Evolutionary conservation across 1,140 invertebrate species (phyloP).

Genomic region (Drosophila arizonae): DNA sequence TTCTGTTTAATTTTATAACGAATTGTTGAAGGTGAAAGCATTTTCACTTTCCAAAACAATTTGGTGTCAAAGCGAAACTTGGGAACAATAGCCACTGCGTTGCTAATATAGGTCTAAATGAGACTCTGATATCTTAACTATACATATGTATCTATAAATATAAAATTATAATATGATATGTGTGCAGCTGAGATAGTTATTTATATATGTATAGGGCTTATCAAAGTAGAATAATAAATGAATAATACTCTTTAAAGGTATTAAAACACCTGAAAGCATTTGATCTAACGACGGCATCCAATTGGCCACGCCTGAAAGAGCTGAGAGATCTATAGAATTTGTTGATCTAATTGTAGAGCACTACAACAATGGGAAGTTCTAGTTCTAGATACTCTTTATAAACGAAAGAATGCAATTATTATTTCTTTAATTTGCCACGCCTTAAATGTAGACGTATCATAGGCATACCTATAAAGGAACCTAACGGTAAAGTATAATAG

Average conservation of each 20-base stretch:
- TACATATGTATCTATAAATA: not conserved
- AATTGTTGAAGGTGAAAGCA: slow-evolving; percentile 79
- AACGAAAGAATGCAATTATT: no score
- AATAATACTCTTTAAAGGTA: no score
- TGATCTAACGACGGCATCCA: no score
- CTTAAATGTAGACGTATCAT: no score
- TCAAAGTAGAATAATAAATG: no score
- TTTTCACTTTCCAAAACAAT: slow-evolving; percentile 79
- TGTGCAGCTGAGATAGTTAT: not conserved
- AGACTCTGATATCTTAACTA: slow-evolving; percentile 7
- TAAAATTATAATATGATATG: not conserved
- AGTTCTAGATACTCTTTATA: not conserved
- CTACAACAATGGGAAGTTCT: not conserved
- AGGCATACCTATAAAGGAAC: no score
- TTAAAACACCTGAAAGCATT: no score
- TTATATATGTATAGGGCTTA: not conserved
- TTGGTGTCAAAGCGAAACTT: slow-evolving; percentile 74
- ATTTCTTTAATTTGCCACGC: no score
- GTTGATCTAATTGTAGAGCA: not conserved
- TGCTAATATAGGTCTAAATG: slow-evolving; percentile 41
- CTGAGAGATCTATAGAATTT: not conserved
- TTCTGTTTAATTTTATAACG: slow-evolving; percentile 45
- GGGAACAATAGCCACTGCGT: slow-evolving; percentile 67
- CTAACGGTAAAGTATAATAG: no score
- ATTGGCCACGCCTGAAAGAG: no score